phyloP scores from a whole-genome alignment of 2,888 invertebrate genomes.

The Erebia ligea region DNA sequence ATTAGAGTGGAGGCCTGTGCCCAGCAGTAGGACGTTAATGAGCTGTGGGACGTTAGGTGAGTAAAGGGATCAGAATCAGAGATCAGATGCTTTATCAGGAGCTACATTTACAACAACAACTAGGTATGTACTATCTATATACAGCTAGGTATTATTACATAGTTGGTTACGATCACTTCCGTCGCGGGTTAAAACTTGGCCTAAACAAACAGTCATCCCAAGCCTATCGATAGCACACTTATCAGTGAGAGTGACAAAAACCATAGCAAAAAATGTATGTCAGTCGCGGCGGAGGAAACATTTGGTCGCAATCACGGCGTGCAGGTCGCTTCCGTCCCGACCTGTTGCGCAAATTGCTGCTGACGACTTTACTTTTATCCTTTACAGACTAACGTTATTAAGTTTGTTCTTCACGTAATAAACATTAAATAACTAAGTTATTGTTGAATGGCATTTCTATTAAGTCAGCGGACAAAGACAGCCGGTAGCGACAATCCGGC shows the following conservation, averaged over 20 bases:
- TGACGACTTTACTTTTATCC: constrained; percentile 23
- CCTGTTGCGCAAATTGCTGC: constrained; percentile 80
- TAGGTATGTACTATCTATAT: neutral
- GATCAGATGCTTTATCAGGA: too few species aligned
- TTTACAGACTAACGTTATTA: constrained; percentile 5
- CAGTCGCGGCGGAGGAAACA: constrained; percentile 77
- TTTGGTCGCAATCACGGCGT: constrained; percentile 81
- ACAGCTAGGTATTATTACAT: neutral
- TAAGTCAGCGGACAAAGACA: constrained; percentile 23
- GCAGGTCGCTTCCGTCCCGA: constrained; percentile 83
- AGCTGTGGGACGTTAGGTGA: too few species aligned
- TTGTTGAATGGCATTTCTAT: constrained; percentile 6
- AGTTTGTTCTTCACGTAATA: too few species aligned
- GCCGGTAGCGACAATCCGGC: constrained; percentile 49
- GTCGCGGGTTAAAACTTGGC: constrained; percentile 67
- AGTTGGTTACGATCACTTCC: constrained; percentile 64
- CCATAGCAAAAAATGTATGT: constrained; percentile 70
- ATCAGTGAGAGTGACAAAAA: constrained; percentile 74
- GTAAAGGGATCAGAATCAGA: too few species aligned
- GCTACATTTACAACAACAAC: too few species aligned
- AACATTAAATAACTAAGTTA: too few species aligned
- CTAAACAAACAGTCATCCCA: constrained; percentile 73
- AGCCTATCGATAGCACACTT: constrained; percentile 81
- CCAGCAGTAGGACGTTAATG: too few species aligned
- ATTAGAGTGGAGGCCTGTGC: too few species aligned